Evolutionary conservation across 2,888 invertebrate species (phyloP).

Genomic region (Orgyia antiqua): DNA sequence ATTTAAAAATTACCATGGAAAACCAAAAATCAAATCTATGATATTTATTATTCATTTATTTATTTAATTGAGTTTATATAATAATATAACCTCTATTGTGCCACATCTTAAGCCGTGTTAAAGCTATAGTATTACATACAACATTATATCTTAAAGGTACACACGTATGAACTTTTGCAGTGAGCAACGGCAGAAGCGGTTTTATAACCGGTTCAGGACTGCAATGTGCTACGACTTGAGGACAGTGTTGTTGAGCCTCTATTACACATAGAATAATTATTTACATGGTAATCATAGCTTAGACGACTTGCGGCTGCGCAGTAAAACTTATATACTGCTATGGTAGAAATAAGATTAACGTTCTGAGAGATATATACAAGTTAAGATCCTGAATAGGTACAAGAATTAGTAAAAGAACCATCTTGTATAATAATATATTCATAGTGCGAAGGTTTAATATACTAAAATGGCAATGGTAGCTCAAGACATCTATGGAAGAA

Average conservation of each 20-base stretch:
- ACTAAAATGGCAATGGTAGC: too few relatives aligned
- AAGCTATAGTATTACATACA: slow-evolving; percentile 46
- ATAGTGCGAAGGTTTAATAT: too few relatives aligned
- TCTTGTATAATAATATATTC: too few relatives aligned
- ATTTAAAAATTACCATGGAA: too few relatives aligned
- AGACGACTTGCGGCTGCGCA: background rate
- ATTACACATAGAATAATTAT: slow-evolving; percentile 10
- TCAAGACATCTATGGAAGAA: too few relatives aligned
- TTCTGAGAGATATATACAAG: too few relatives aligned
- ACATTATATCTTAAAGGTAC: slow-evolving; percentile 44
- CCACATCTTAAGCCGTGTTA: slow-evolving; percentile 6
- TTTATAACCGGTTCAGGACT: slow-evolving; percentile 50
- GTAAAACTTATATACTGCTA: background rate
- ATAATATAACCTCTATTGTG: too few relatives aligned
- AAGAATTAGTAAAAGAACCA: too few relatives aligned
- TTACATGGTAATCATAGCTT: background rate
- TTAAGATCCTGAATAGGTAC: too few relatives aligned
- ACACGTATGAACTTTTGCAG: slow-evolving; percentile 66
- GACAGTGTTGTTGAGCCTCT: slow-evolving; percentile 36
- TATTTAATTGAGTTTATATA: too few relatives aligned
- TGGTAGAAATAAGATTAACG: background rate
- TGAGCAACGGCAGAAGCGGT: slow-evolving; percentile 50
- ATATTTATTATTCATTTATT: too few relatives aligned
- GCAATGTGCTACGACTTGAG: slow-evolving; percentile 26
- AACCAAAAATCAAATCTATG: too few relatives aligned